These are phyloP conservation scores for Leistus spinibarbis DNA, from an alignment of 2,888 invertebrate species.

Conservation along the genomic window DNA sequence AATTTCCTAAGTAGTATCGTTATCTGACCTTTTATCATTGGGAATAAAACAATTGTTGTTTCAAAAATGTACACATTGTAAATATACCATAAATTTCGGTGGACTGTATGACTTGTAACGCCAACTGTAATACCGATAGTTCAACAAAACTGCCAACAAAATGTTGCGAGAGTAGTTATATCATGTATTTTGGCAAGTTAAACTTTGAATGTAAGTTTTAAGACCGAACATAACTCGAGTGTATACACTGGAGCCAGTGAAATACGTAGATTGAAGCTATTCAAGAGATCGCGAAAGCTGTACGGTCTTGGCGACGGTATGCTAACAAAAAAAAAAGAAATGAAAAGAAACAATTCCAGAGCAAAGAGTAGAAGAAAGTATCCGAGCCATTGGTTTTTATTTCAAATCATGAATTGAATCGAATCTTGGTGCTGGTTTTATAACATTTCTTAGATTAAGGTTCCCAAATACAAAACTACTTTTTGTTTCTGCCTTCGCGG, in stretches of 20 bases:
- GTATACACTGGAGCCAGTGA: slow-evolving; percentile 42
- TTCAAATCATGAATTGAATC: slow-evolving; percentile 55
- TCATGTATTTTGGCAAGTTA: slow-evolving; percentile 31
- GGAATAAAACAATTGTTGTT: too few relatives aligned
- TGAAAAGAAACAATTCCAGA: slow-evolving; percentile 49
- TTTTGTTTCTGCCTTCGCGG: not conserved
- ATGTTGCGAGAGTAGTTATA: not conserved
- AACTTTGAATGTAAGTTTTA: slow-evolving; percentile 31
- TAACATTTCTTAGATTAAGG: slow-evolving; percentile 28
- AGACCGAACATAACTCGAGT: slow-evolving; percentile 26
- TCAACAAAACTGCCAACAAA: not conserved
- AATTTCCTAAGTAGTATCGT: too few relatives aligned
- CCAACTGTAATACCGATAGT: not conserved
- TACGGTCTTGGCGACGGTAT: slow-evolving; percentile 49
- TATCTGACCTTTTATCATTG: too few relatives aligned
- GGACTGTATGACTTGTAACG: too few relatives aligned
- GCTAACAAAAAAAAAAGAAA: slow-evolving; percentile 40
- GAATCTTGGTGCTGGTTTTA: slow-evolving; percentile 35
- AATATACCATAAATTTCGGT: too few relatives aligned
- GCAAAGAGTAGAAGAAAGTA: slow-evolving; percentile 50
- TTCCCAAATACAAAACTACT: slow-evolving; percentile 27
- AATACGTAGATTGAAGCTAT: slow-evolving; percentile 53
- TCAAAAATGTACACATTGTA: too few relatives aligned
- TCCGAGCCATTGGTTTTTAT: slow-evolving; percentile 56
- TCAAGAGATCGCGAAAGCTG: slow-evolving; percentile 53